Evolutionary conservation across 2,113 vertebrate species (phyloP).

Genomic region (Kryptolebias marmoratus): DNA sequence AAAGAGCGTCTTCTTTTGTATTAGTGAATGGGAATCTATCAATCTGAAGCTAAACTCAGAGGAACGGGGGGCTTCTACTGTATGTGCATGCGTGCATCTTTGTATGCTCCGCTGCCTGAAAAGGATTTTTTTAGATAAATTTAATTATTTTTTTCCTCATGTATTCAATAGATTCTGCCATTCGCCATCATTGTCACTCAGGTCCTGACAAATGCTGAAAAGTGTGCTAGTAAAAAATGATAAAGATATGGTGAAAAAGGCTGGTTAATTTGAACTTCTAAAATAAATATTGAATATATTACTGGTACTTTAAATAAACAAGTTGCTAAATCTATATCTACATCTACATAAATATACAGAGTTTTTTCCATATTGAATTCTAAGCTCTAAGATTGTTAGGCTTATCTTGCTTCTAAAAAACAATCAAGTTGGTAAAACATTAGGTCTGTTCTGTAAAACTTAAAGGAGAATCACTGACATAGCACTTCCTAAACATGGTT

Average conservation of each 20-base stretch:
- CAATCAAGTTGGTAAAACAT: slow-evolving; percentile 11
- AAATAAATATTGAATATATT: slow-evolving; percentile 5
- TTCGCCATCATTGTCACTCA: slow-evolving; percentile 85
- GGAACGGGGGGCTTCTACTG: slow-evolving; percentile 58
- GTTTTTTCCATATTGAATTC: no score
- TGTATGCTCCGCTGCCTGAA: slow-evolving; percentile 47
- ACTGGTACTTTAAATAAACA: neutral
- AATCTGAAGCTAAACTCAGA: slow-evolving; percentile 58
- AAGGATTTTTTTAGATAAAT: slow-evolving; percentile 37
- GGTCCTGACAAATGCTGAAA: slow-evolving; percentile 72
- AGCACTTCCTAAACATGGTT: slow-evolving; percentile 4
- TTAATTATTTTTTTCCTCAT: slow-evolving; percentile 60
- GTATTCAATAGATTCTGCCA: slow-evolving; percentile 95
- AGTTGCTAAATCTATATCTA: no score
- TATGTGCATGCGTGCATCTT: slow-evolving; percentile 75
- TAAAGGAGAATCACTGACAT: neutral
- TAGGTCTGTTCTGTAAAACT: slow-evolving; percentile 32
- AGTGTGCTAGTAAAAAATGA: slow-evolving; percentile 75
- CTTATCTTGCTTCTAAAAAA: slow-evolving; percentile 42
- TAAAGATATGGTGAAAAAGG: slow-evolving; percentile 52
- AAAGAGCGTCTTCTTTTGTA: slow-evolving; percentile 65
- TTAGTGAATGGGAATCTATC: slow-evolving; percentile 60
- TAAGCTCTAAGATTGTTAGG: slow-evolving; percentile 1
- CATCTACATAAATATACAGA: no score
- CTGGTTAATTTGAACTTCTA: slow-evolving; percentile 27